phyloP scores from a whole-genome alignment of 2,113 vertebrate species.

The Globicephala melas region DNA sequence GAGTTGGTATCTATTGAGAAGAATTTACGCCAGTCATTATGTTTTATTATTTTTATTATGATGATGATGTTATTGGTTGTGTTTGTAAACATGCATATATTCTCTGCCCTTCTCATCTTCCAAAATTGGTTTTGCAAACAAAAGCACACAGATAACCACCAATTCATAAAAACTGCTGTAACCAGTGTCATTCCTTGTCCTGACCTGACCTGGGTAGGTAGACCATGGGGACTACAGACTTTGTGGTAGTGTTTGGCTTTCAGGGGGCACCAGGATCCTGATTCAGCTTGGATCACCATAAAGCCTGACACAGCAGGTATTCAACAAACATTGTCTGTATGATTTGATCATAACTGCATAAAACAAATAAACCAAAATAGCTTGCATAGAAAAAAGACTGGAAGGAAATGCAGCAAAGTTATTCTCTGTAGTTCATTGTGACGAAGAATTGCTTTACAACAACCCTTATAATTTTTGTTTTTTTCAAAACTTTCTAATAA shows the following conservation, averaged over 20 bases:
- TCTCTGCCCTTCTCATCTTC: not conserved
- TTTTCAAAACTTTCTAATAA: not conserved
- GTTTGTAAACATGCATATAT: not conserved
- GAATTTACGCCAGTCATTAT: not conserved
- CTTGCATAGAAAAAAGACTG: not conserved
- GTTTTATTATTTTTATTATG: not conserved
- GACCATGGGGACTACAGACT: not conserved
- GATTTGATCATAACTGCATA: not conserved
- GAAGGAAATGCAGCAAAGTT: not conserved
- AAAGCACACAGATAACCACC: not conserved
- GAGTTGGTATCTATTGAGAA: not conserved
- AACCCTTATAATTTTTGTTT: not conserved
- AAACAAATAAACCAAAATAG: not conserved
- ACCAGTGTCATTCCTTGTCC: not conserved
- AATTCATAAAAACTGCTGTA: not conserved
- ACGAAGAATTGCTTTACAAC: not conserved
- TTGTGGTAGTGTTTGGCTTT: not conserved
- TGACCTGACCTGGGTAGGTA: not conserved
- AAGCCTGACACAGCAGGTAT: not conserved
- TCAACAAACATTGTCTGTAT: not conserved
- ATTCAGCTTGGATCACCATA: not conserved
- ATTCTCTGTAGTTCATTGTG: not conserved
- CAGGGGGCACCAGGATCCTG: not conserved
- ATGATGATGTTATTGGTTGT: not conserved
- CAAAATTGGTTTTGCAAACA: not conserved